A percentile compares a stretch with the other conserved stretches of the same genome.
Evolutionary conservation across 1,140 invertebrate species (phyloP).

Genomic region (Saccostrea echinata): DNA sequence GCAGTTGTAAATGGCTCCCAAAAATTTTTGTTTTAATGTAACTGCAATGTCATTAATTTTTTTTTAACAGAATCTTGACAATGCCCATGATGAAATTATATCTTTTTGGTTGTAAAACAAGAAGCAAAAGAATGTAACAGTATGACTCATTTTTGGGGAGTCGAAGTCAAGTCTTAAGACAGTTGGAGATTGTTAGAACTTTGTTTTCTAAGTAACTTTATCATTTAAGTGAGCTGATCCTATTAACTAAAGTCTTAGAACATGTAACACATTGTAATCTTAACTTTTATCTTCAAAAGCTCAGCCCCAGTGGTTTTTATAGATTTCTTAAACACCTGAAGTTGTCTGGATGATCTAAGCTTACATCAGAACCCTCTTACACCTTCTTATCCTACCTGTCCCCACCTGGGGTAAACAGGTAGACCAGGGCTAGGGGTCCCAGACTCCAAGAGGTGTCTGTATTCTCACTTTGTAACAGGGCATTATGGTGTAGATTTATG

Average conservation of each 20-base stretch:
- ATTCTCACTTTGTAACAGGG: background rate
- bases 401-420: background rate
- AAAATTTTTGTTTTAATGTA: background rate
- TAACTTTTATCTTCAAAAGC: conserved; percentile 25
- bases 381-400: conserved; percentile 16
- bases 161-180: background rate
- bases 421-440: background rate
- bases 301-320: background rate
- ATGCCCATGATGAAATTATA: background rate
- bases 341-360: conserved; percentile 11
- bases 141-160: background rate
- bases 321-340: conserved; percentile 1
- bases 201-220: background rate
- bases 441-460: background rate
- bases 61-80: background rate
- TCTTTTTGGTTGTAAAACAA: too few species aligned
- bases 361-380: conserved; percentile 24
- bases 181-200: background rate
- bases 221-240: conserved; percentile 17
- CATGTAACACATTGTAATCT: background rate
- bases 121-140: background rate
- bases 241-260: conserved; percentile 11
- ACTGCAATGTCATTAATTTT: background rate
- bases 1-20: background rate
- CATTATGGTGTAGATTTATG: background rate